Percentiles rank a stretch among this genome's conserved stretches.
phyloP scores from a whole-genome alignment of 2,888 invertebrate species.

The Cactoblastis cactorum region DNA sequence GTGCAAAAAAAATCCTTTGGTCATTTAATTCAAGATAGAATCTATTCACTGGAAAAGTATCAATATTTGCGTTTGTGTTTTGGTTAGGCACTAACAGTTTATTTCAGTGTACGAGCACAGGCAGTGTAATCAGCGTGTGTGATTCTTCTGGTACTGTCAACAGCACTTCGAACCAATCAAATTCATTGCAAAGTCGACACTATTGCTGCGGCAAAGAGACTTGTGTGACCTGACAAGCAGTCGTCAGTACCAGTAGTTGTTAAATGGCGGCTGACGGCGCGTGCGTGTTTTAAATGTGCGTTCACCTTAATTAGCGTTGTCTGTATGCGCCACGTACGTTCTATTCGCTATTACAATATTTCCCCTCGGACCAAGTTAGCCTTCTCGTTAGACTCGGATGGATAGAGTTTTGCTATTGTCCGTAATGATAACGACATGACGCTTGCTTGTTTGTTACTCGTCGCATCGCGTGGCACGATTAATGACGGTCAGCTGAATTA shows the following conservation, averaged over 20 bases:
- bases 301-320: slow-evolving; percentile 46
- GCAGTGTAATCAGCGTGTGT: too few relatives aligned
- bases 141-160: too few relatives aligned
- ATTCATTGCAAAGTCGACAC: too few relatives aligned
- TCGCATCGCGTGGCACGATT: slow-evolving; percentile 35
- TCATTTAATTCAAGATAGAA: too few relatives aligned
- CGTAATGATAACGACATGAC: slow-evolving; percentile 65
- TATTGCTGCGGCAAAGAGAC: neutral
- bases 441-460: slow-evolving; percentile 28
- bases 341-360: slow-evolving; percentile 50
- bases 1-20: too few relatives aligned
- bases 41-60: too few relatives aligned
- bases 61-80: too few relatives aligned
- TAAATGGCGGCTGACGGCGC: neutral
- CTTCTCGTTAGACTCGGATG: slow-evolving; percentile 44
- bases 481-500: slow-evolving; percentile 58
- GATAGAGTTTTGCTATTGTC: slow-evolving; percentile 66
- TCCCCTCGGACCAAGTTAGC: slow-evolving; percentile 50
- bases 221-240: neutral
- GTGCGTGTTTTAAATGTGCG: slow-evolving; percentile 6
- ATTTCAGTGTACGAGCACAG: too few relatives aligned
- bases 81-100: too few relatives aligned
- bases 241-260: neutral
- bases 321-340: slow-evolving; percentile 46
- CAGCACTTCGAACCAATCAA: too few relatives aligned